Conservation (phyloP, 2,888 invertebrate species). For the Leuctra nigra region DNA sequence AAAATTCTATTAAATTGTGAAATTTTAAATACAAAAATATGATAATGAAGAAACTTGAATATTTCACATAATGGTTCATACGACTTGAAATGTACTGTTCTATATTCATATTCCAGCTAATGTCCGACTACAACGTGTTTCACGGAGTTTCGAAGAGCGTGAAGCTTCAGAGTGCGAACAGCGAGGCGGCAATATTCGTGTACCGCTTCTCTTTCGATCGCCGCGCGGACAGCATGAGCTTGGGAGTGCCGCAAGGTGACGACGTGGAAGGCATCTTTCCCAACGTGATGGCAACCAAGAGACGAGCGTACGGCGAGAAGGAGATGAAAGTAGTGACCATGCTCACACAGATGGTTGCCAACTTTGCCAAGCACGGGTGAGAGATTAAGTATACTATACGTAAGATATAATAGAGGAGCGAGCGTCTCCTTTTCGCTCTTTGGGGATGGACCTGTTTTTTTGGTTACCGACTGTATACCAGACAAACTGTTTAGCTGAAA, state of each 20-base stretch:
- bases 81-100: too few species aligned
- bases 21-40: too few species aligned
- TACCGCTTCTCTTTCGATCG: conserved; percentile 24
- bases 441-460: too few species aligned
- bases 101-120: too few species aligned
- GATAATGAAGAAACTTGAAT: too few species aligned
- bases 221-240: conserved; percentile 10
- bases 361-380: conserved; percentile 24
- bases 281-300: conserved; percentile 14
- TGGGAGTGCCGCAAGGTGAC: conserved; percentile 27
- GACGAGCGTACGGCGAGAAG: conserved; percentile 5
- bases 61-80: too few species aligned
- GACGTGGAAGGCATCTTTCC: conserved; percentile 24
- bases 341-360: conserved; percentile 16
- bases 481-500: too few species aligned
- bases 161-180: not conserved
- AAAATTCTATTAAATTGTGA: too few species aligned
- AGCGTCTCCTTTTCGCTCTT: too few species aligned
- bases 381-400: too few species aligned
- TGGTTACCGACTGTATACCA: too few species aligned
- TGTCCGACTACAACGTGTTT: conserved; percentile 21
- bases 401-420: too few species aligned
- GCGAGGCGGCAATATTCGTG: conserved; percentile 20
- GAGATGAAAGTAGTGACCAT: conserved; percentile 9
- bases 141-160: conserved; percentile 22